Percentiles rank a stretch among this genome's conserved stretches.
These are phyloP conservation scores for Protonemura montana DNA, from an alignment of 2,888 invertebrate species.

Conservation along the genomic window DNA sequence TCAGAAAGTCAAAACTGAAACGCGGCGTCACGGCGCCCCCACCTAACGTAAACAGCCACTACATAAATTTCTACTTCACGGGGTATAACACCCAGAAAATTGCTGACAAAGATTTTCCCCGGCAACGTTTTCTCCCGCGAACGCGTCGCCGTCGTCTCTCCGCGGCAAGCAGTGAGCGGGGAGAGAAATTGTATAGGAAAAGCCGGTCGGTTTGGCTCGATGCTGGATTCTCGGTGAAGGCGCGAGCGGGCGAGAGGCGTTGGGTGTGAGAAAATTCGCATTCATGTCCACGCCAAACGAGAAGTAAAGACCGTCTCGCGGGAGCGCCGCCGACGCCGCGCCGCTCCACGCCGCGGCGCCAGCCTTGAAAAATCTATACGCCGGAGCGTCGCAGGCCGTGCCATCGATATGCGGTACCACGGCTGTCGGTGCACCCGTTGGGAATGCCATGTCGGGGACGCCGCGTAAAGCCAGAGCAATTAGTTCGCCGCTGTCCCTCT, in stretches of 20 bases:
- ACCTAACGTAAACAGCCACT: conserved; percentile 46
- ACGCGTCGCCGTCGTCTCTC: background rate
- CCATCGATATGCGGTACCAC: background rate
- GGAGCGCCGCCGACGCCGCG: conserved; percentile 37
- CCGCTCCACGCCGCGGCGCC: conserved; percentile 1
- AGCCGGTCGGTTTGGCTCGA: background rate
- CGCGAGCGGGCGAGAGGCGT: too few species aligned
- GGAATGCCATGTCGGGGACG: background rate
- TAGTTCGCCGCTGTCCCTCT: background rate
- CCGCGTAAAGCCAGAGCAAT: background rate
- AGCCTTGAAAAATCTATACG: background rate
- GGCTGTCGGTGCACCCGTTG: background rate
- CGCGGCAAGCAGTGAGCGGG: background rate
- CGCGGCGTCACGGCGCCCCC: background rate
- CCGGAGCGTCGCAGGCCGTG: background rate
- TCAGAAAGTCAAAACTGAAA: background rate
- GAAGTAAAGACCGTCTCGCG: conserved; percentile 36
- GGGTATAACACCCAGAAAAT: conserved; percentile 43
- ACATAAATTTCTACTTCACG: conserved; percentile 50
- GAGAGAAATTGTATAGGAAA: conserved; percentile 21
- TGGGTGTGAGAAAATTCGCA: conserved; percentile 37
- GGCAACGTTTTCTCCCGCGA: background rate
- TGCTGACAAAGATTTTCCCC: conserved; percentile 43
- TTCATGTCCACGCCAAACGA: conserved; percentile 34
- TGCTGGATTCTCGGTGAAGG: background rate